Conservation (phyloP, 2,797 vertebrate species). For the Melanotaenia boesemani region DNA sequence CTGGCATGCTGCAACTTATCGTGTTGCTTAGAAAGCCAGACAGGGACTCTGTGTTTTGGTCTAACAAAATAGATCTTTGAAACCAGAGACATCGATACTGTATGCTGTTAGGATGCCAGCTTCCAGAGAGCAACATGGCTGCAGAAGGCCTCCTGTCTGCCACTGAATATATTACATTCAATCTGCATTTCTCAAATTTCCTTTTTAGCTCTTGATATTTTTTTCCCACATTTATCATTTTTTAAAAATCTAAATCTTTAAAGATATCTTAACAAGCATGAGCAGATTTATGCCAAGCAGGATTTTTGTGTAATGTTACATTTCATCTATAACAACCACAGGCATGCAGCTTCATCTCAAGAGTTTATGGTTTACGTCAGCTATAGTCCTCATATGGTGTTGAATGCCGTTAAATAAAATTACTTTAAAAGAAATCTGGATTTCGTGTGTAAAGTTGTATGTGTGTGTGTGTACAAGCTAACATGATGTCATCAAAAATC, state of each 20-base stretch:
- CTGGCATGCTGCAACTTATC: slow-evolving; percentile 54
- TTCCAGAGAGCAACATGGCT: slow-evolving; percentile 21
- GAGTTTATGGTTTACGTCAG: slow-evolving; percentile 22
- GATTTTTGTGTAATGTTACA: background rate
- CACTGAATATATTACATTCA: background rate
- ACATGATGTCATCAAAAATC: slow-evolving; percentile 46
- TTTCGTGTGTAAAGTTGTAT: slow-evolving; percentile 5
- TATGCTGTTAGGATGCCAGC: slow-evolving; percentile 9
- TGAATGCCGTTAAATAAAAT: slow-evolving; percentile 41
- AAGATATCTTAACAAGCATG: background rate
- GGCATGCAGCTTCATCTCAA: slow-evolving; percentile 32
- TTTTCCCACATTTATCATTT: background rate
- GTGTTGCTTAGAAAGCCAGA: slow-evolving; percentile 56
- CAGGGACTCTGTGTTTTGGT: slow-evolving; percentile 45
- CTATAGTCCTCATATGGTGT: slow-evolving; percentile 26
- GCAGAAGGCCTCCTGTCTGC: background rate
- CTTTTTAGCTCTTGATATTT: background rate
- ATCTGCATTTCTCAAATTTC: background rate
- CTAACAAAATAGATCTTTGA: slow-evolving; percentile 26
- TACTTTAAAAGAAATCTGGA: slow-evolving; percentile 36
- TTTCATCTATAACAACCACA: slow-evolving; percentile 31
- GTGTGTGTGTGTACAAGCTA: slow-evolving; percentile 10
- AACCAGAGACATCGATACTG: slow-evolving; percentile 8
- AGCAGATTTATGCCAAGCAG: background rate
- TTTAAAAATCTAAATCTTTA: too few species aligned